Base-by-base conservation (phyloP, 2,888 invertebrate species). In the Rotaria socialis region DNA sequence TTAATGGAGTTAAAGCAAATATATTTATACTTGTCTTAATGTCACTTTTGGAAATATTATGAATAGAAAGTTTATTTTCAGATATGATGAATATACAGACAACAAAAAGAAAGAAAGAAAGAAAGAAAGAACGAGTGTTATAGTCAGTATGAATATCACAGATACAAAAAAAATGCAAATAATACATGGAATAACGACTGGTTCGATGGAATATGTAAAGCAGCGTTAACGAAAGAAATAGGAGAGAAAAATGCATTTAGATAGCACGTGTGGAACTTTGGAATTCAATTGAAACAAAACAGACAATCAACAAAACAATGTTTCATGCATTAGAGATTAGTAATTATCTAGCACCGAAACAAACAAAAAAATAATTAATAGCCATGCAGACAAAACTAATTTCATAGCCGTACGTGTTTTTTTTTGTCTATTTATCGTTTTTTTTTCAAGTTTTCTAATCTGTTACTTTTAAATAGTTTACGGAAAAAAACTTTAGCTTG, bases 401-500 rank as follows among this genome's bases (percentile, higher is more conserved):
- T 55, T 55, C 22, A 55, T 22, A 6, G 22, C 55, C 7, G 5
- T 55, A 55, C 22, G 4, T 22, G 19, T 19, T 55, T 55, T 22
- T 19, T 55, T 6, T 8, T 55, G 11, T 19, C 11, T 52, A 16
- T 52, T 3, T n/a, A 0, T n/a, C 10, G 24, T 0, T 67, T 67
- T 16, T 14, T 67, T 67, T 16, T 67, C 11, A 14, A 67, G 4
- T 67, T 27, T 35, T 35, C 27, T 16, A 67, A 0, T 5, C 6
- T 35, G 5, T 67, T 67, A 67, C 3, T 67, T 67, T 47, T 80
- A 47, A 80, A 80, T 47, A 80, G 4, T 11, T 80, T 80, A 47
- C 75, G 75, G 47, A 80, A 80, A 80, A 80, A 80, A 47, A 47
- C 47, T 80, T 5, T 80, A 24, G 80, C 47, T 24, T 80, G 80